Percentiles rank a stretch among this genome's conserved stretches.
Evolutionary conservation across 2,888 invertebrate genomes (phyloP).

Genomic region (Lepidocyrtinus sp.): DNA sequence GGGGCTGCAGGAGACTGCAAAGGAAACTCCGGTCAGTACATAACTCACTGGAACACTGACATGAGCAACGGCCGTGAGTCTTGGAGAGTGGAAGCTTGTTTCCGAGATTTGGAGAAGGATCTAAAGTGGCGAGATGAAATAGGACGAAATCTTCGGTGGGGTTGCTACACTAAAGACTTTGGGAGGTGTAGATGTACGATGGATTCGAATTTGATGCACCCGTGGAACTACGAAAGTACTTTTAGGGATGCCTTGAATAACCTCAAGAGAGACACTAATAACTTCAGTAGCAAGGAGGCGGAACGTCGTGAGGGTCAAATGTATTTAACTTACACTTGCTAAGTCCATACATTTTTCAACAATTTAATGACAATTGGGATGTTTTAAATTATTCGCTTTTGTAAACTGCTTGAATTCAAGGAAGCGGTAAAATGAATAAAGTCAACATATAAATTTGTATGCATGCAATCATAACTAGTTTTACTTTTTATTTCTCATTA

Average conservation of each 20-base stretch:
- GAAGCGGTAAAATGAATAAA: too few relatives aligned
- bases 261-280: neutral
- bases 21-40: neutral
- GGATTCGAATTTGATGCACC: neutral
- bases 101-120: neutral
- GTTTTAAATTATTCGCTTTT: too few relatives aligned
- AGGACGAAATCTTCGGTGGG: neutral
- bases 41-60: neutral
- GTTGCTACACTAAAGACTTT: neutral
- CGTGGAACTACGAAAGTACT: neutral
- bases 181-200: neutral
- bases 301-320: neutral
- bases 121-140: neutral
- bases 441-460: too few relatives aligned
- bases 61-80: neutral
- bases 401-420: too few relatives aligned
- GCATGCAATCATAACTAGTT: too few relatives aligned
- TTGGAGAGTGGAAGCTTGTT: neutral
- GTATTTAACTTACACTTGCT: neutral
- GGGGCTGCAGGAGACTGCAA: neutral
- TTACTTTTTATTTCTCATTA: too few relatives aligned
- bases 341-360: too few relatives aligned
- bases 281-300: neutral
- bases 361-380: too few relatives aligned
- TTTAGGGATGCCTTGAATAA: neutral